Conservation (phyloP, 2,113 vertebrate genomes). For the Corydoras maculifer region DNA sequence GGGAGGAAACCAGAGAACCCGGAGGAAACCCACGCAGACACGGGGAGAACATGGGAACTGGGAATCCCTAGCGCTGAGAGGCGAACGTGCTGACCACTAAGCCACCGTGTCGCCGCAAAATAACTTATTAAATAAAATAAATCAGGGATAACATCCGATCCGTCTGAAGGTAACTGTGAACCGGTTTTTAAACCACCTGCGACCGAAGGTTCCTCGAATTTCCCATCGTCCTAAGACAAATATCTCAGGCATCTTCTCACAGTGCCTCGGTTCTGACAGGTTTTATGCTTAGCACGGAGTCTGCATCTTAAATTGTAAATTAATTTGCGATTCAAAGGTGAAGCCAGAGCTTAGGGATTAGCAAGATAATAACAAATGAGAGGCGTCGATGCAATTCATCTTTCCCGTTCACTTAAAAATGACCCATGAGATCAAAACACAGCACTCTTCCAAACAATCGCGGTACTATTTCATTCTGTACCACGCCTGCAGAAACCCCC, state of each 20-base stretch:
- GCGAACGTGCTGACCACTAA: no score
- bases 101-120: no score
- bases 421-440: slow-evolving; percentile 19
- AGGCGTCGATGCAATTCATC: slow-evolving; percentile 37
- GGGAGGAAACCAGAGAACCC: no score
- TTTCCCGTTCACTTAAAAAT: slow-evolving; percentile 18
- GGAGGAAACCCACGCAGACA: no score
- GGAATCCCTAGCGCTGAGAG: no score
- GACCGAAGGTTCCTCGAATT: slow-evolving; percentile 14
- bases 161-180: slow-evolving; percentile 14
- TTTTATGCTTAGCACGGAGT: slow-evolving; percentile 26
- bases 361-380: slow-evolving; percentile 24
- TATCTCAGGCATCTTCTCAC: slow-evolving; percentile 13
- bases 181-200: not conserved
- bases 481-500: not conserved
- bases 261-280: not conserved
- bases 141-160: not conserved
- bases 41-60: no score
- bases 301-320: slow-evolving; percentile 20
- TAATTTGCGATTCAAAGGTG: slow-evolving; percentile 33
- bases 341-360: slow-evolving; percentile 31
- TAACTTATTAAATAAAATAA: no score
- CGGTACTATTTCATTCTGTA: not conserved
- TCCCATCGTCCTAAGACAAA: slow-evolving; percentile 7
- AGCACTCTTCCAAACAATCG: slow-evolving; percentile 9